Evolutionary conservation across 2,113 vertebrate genomes (phyloP), one percentile per base, ranked within the genome.

Genomic region (Panthera leo): DNA sequence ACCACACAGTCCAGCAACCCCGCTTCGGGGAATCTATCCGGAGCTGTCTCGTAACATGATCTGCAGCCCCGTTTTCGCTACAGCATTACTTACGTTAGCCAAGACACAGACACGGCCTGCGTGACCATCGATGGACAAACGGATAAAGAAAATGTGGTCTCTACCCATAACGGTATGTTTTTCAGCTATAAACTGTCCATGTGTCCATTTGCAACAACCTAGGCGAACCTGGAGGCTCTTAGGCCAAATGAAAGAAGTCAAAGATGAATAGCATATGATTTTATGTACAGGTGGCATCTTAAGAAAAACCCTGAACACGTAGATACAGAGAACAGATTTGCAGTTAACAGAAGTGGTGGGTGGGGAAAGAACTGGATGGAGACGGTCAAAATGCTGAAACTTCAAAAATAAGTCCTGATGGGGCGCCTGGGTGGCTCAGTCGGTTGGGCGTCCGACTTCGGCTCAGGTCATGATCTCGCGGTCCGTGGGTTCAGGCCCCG

Each of bases 31-130:
- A 36, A 71, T 36, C 9, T 10, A 21, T 19, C n/a, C 21, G 68
- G n/a, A 19, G 5, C 70, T 9, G 36, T 21, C 1, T 8, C 3
- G 0, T 39, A 71, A n/a, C 36, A 2, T 36, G 10, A 21, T 39
- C 70, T 71, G n/a, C 9, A 9, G 19, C n/a, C 68, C n/a, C 19
- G 5, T 11, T 9, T 36, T 36, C n/a, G 39, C 7, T 71, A n/a
- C n/a, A 21, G 70, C n/a, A 21, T 71, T 36, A 71, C 39, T 10
- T 39, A 71, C 1, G 5, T 71, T 39, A 23, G 70, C 4, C 9
- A 10, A 71, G n/a, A 71, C n/a, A 71, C 19, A 23, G 70, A 71
- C 34, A 39, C n/a, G 8, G 18, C 70, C n/a, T 10, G 10, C 2
- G 19, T 39, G 70, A 23, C 70, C 70, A 23, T 36, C 19, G 34